Evolutionary conservation across 2,888 invertebrate species (phyloP).

Genomic region (Drosophila quinaria): DNA sequence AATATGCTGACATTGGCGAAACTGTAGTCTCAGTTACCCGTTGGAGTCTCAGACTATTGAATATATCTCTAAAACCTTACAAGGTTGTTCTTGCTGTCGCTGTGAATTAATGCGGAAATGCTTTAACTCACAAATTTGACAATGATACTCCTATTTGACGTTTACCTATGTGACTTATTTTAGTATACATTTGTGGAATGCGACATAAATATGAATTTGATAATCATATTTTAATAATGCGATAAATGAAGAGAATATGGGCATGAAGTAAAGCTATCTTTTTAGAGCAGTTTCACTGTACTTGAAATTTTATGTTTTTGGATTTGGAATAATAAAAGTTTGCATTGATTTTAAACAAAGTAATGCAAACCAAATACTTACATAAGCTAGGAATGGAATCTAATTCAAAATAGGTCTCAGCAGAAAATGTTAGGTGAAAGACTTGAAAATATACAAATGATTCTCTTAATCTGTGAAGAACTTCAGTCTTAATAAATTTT

Average conservation of each 20-base stretch:
- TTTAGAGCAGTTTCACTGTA: background rate
- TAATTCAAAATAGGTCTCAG: background rate
- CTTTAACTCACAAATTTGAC: background rate
- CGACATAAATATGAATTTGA: background rate
- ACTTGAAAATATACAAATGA: too few relatives aligned
- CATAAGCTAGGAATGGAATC: background rate
- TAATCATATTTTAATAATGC: background rate
- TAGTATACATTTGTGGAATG: background rate
- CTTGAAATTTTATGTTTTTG: background rate
- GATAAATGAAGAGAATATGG: background rate
- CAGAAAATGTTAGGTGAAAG: background rate
- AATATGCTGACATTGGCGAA: constrained; percentile 17
- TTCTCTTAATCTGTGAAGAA: too few relatives aligned
- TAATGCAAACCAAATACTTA: background rate
- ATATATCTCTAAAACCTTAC: too few relatives aligned
- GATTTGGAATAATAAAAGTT: background rate
- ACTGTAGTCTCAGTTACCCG: background rate
- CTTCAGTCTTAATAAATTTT: too few relatives aligned
- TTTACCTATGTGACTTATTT: background rate
- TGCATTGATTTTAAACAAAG: background rate
- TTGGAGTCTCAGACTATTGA: background rate
- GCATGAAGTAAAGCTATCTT: background rate
- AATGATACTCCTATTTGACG: too few relatives aligned
- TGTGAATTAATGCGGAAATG: constrained; percentile 1
- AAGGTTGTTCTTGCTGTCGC: background rate